phyloP scores from a whole-genome alignment of 1,140 invertebrate species.

The Danaus melanippus region DNA sequence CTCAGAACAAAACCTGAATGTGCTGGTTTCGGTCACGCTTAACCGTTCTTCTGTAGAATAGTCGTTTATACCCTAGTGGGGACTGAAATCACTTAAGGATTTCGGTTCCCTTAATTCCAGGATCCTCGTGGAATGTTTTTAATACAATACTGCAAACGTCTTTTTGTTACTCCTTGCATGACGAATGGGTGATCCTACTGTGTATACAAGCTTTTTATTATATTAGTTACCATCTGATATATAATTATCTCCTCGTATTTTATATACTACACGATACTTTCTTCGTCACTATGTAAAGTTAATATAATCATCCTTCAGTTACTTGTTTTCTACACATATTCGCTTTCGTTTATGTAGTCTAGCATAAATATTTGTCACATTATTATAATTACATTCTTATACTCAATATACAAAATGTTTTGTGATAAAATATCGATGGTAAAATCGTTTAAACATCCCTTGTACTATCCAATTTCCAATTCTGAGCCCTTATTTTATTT shows the following conservation, averaged over 20 bases:
- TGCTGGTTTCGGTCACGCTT: constrained; percentile 27
- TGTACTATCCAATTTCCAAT: no score
- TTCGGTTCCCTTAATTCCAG: constrained; percentile 29
- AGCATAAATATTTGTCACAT: no score
- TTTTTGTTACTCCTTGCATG: constrained; percentile 36
- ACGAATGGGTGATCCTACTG: constrained; percentile 29
- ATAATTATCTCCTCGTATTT: constrained; percentile 1
- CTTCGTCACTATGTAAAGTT: background rate
- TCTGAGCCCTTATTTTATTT: no score
- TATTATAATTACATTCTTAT: no score
- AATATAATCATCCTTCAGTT: no score
- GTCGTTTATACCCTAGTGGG: constrained; percentile 29
- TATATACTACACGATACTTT: background rate
- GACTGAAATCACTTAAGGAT: constrained; percentile 12
- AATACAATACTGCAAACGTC: constrained; percentile 23
- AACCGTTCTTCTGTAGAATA: constrained; percentile 46
- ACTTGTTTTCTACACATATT: no score
- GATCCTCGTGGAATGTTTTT: constrained; percentile 31
- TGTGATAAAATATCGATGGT: no score
- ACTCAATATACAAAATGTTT: no score
- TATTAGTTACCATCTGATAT: background rate
- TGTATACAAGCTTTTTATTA: constrained; percentile 14
- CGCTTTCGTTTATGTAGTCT: no score
- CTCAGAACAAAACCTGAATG: constrained; percentile 17
- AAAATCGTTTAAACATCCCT: no score